Evolutionary conservation across 1,140 invertebrate species (phyloP), one percentile per base, ranked within the genome.

Genomic region (Stenopsyche tienmushanensis): DNA sequence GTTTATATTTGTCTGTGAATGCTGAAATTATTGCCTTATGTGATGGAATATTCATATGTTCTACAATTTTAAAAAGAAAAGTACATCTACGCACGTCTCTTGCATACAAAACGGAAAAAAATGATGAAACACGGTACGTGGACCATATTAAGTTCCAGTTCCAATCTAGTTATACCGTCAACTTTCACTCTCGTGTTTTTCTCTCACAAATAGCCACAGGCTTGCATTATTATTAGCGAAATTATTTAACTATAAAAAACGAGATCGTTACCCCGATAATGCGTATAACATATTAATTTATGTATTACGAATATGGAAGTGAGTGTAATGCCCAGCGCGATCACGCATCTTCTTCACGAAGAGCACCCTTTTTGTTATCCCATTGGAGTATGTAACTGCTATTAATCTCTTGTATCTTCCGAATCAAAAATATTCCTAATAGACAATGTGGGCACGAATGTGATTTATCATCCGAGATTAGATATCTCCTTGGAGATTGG

Each of bases 171-270:
- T 13, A 34, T 13, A 47, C 44, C 18, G 17, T 20, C 7, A n/a
- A 47, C 44, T 47, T 47, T 47, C 44, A 47, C 44, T 47, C 10
- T 47, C 44, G 18, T 18, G 44, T 47, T 8, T 47, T 8, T 47
- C 17, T 47, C 5, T 8, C 44, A n/a, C n/a, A n/a, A n/a, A n/a
- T 15, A 8, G 44, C 44, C 18, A 9, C 8, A 15, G 18, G 18
- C 44, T 18, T 18, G 44, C 10, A 18, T 47, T 47, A 47, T 18
- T 9, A 8, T 18, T 20, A 20, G 10, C 18, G 10, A 20, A 47
- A 15, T 47, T 13, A 47, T 47, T 9, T 8, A 47, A 47, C 17
- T 9, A 47, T 8, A 20, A 9, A 47, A 47, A 47, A 9, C 44
- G 13, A 34, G 13, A 7, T 34, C n/a, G n/a, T n/a, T n/a, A n/a